Percentiles rank a stretch among this genome's conserved stretches.
Conservation (phyloP, 2,888 invertebrate genomes). For the Philopedon plagiatum region DNA sequence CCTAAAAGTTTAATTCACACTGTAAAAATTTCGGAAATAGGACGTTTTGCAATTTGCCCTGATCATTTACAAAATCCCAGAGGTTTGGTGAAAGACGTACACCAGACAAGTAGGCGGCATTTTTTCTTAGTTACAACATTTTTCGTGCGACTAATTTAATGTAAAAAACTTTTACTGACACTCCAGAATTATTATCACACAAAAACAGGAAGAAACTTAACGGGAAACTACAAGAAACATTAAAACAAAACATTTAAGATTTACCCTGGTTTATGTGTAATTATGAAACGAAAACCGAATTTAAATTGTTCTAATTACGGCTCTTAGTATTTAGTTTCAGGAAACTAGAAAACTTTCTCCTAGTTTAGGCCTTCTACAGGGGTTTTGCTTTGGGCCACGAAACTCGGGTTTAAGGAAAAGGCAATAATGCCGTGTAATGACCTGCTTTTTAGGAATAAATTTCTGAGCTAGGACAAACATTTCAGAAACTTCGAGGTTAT, state of each 20-base stretch:
- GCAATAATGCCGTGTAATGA: conserved; percentile 29
- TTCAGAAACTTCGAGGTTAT: conserved; percentile 17
- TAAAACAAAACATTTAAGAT: conserved; percentile 33
- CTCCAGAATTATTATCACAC: not conserved
- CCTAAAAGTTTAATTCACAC: no score
- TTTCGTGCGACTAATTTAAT: not conserved
- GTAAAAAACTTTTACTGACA: not conserved
- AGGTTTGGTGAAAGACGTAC: no score
- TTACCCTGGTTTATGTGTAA: conserved; percentile 35
- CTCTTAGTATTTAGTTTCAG: conserved; percentile 35
- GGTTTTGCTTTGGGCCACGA: conserved; percentile 29
- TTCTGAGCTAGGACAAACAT: conserved; percentile 28
- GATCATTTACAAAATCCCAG: no score
- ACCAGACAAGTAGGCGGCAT: not conserved
- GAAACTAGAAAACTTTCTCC: conserved; percentile 42
- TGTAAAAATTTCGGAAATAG: no score
- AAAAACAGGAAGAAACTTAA: conserved; percentile 15
- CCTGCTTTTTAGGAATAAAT: conserved; percentile 26
- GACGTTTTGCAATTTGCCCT: no score
- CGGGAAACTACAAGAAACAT: conserved; percentile 4
- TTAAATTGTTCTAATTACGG: conserved; percentile 41
- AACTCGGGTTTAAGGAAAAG: conserved; percentile 24
- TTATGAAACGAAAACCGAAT: conserved; percentile 45
- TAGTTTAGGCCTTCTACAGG: conserved; percentile 28
- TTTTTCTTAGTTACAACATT: no score